Evolutionary conservation across 2,888 invertebrate species (phyloP).

Genomic region (Dendrolimus pini): DNA sequence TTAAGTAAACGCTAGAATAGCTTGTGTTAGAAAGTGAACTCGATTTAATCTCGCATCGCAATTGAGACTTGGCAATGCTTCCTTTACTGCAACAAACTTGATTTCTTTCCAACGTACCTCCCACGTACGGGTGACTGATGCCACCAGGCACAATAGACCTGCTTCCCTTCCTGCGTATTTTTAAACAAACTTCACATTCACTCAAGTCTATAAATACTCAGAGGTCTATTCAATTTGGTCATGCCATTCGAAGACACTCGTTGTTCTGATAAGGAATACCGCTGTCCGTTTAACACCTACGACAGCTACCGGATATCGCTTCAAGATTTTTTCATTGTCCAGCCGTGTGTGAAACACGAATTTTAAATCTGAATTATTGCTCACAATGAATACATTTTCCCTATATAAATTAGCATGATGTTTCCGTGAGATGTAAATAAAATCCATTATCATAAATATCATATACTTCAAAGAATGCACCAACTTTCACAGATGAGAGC

Average conservation of each 20-base stretch:
- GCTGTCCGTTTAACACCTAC: slow-evolving; percentile 58
- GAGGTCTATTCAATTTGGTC: slow-evolving; percentile 31
- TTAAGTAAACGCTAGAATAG: slow-evolving; percentile 35
- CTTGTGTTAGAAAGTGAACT: slow-evolving; percentile 54
- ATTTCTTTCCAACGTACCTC: slow-evolving; percentile 66
- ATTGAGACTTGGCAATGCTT: slow-evolving; percentile 68
- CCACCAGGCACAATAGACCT: slow-evolving; percentile 40
- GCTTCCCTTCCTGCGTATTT: slow-evolving; percentile 14
- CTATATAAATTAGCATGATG: background rate
- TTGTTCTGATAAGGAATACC: slow-evolving; percentile 51
- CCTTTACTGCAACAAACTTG: slow-evolving; percentile 66
- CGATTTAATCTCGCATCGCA: slow-evolving; percentile 61
- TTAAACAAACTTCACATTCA: slow-evolving; percentile 13
- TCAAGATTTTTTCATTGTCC: slow-evolving; percentile 24
- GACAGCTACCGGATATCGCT: slow-evolving; percentile 46
- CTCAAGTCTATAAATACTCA: slow-evolving; percentile 17
- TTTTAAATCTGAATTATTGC: background rate
- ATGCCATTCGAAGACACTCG: slow-evolving; percentile 38
- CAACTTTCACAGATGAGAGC: too few species aligned
- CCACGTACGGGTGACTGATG: slow-evolving; percentile 57
- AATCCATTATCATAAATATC: background rate
- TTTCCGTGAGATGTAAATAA: background rate
- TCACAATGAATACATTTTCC: background rate
- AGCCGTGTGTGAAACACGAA: slow-evolving; percentile 1
- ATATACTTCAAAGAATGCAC: background rate